These are phyloP conservation scores for Bambusicola thoracicus DNA, from an alignment of 2,113 vertebrate species.

Conservation along the genomic window DNA sequence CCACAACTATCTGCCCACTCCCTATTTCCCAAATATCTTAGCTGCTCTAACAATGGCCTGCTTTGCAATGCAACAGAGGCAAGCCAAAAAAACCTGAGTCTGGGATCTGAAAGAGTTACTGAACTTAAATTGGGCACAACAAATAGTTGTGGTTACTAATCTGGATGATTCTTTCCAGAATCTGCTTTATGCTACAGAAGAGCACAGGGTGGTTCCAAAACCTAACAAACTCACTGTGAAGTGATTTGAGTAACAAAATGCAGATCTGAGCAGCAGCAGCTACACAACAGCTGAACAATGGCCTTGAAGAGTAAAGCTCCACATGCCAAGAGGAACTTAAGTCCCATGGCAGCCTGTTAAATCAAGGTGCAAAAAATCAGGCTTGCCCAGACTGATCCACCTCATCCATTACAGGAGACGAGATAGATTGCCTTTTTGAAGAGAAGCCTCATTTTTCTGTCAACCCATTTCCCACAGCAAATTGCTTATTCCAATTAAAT, in stretches of 20 bases:
- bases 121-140: not conserved
- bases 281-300: not conserved
- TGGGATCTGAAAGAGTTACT: not conserved
- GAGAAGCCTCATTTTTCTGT: not conserved
- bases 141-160: not conserved
- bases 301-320: slow-evolving; percentile 29
- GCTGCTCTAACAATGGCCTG: not conserved
- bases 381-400: not conserved
- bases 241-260: not conserved
- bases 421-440: not conserved
- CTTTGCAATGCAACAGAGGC: not conserved
- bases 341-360: not conserved
- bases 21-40: not conserved
- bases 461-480: slow-evolving; percentile 39
- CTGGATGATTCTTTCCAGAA: not conserved
- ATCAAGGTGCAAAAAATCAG: not conserved
- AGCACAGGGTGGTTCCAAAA: fast-evolving
- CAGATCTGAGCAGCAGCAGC: slow-evolving; percentile 12
- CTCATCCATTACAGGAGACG: not conserved
- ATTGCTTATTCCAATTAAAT: slow-evolving; percentile 47
- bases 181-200: not conserved
- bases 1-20: not conserved
- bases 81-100: not conserved
- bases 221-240: not conserved
- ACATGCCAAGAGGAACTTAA: not conserved